A percentile compares a stretch with the other conserved stretches of the same genome.
Evolutionary conservation across 35 echinoderm and acorn worm species (phyloP).

Genomic region (Holothuria glaberrima): DNA sequence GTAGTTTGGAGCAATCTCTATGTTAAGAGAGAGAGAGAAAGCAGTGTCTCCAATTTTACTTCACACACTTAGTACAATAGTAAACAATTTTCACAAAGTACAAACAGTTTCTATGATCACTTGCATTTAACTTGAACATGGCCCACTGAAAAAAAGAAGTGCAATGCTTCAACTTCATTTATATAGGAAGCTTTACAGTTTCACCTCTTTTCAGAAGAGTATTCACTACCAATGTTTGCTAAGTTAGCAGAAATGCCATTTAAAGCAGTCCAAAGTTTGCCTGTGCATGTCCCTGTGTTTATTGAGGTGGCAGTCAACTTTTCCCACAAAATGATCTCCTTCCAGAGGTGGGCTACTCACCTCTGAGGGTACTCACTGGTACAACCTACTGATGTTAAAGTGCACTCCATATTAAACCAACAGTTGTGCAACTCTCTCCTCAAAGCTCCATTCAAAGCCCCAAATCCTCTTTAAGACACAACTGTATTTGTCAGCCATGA

Average conservation of each 20-base stretch:
- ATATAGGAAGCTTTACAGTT: neutral
- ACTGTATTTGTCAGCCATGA: slow-evolving; percentile 2
- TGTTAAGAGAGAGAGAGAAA: too few relatives aligned
- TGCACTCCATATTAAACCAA: slow-evolving; percentile 42
- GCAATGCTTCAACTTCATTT: neutral
- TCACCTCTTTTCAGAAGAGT: neutral
- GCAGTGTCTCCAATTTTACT: too few relatives aligned
- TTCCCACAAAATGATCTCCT: neutral
- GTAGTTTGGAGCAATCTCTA: too few relatives aligned
- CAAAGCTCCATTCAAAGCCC: neutral
- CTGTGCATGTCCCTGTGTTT: slow-evolving; percentile 1
- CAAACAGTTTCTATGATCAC: neutral
- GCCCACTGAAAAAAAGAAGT: neutral
- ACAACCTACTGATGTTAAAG: neutral
- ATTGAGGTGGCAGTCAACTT: neutral
- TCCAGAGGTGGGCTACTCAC: too few relatives aligned
- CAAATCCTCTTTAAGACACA: neutral
- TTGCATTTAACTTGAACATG: slow-evolving; percentile 34
- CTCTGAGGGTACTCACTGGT: slow-evolving; percentile 1
- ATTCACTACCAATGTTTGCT: neutral
- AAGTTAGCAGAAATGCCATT: neutral
- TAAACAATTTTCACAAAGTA: too few relatives aligned
- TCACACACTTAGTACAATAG: too few relatives aligned
- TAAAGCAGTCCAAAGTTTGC: neutral
- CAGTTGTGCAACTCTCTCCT: neutral